Base-by-base conservation (phyloP, 2,113 vertebrate species). In the Solenodon paradoxus region DNA sequence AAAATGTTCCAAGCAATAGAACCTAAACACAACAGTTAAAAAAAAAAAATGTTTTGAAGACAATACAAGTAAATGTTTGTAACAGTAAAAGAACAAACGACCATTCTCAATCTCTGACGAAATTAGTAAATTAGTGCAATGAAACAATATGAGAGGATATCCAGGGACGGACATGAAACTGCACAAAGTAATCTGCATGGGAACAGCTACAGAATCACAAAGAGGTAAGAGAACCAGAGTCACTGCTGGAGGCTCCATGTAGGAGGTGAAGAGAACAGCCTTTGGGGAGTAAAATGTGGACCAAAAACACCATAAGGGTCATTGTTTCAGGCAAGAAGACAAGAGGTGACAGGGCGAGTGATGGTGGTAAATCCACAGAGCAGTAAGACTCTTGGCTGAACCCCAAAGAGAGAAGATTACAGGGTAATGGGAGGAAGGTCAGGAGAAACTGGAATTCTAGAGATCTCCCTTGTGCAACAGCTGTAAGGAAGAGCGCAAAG, bases 31-130 rank as follows among this genome's bases (percentile, higher is more conserved):
- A 79, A 10, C 69, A 63, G 24, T 69, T 40, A 13, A 26, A 57
- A 45, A 63, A 63, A 11, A n/a, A 30, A 40, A 66, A n/a, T n/a
- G 38, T 53, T 90, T 78, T 94, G 69, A 51, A 83, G 49, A 28
- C 42, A 77, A 13, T 66, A 59, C 77, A 12, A 51, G n/a, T 16
- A 78, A 69, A 9, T 69, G 22, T 68, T 64, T 53, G 22, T 35
- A 35, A 5, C 9, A 32, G 22, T 35, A 15, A 55, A 84, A 85
- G 38, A 88, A 42, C 24, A 2, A 84, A 42, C 2, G 0, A n/a
- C 24, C n/a, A 32, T 12, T 61, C 32, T 49, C 7, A 40, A 63
- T 71, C 51, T 82, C 69, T 66, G 17, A 55, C 2, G 4, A 71
- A 95, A 64, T 77, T 45, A 64, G 17, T 35, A 51, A 93, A 49